Base-by-base conservation (phyloP, 2,113 vertebrate species). In the Leiothrix lutea region DNA sequence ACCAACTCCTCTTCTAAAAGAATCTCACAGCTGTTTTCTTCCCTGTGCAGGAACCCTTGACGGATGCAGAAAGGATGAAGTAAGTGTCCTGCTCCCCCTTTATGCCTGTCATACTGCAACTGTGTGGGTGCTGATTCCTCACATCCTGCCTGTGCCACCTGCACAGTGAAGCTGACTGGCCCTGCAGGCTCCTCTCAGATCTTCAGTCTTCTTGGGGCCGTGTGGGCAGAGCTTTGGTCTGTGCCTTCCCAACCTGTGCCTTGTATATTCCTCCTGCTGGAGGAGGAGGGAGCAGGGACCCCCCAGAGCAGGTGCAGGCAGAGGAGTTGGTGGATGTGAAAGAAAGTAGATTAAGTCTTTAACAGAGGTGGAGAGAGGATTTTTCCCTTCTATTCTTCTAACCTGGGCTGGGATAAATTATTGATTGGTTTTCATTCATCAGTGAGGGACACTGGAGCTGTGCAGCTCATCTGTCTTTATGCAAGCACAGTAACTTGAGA, bases 61-160 rank as follows among this genome's bases (percentile, higher is more conserved):
- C 99, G 23, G 99, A 99, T 72, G 97, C 98, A 6, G 99, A 99
- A 96, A 98, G 98, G 96, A 99, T 99, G 98, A 99, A 98, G 99
- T 99, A 97, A 99, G 98, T 98, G 74, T 72, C 78, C 40, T 89
- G 66, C 48, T 86, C 51, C 78, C 10, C 9, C 26, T 75, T 83
- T 65, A 60, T 58, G n/a, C 42, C 45, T 72, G 33, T 85, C 14
- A 18, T 70, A 64, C 60, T 84, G 72, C 58, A 73, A 23, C 35
- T 84, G 50, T 48, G 65, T 78, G 50, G 36, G 67, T 86, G 47
- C 74, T 75, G 92, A 66, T 78, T 33, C 86, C 58, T 71, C 77
- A 31, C 47, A 48, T 86, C 47, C 48, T 93, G 61, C 29, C 60
- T 91, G 35, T 86, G 60, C 77, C 81, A 62, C 61, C 73, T 79